These are phyloP conservation scores for Bhutanitis thaidina DNA, from an alignment of 2,888 invertebrate species.

Conservation along the genomic window DNA sequence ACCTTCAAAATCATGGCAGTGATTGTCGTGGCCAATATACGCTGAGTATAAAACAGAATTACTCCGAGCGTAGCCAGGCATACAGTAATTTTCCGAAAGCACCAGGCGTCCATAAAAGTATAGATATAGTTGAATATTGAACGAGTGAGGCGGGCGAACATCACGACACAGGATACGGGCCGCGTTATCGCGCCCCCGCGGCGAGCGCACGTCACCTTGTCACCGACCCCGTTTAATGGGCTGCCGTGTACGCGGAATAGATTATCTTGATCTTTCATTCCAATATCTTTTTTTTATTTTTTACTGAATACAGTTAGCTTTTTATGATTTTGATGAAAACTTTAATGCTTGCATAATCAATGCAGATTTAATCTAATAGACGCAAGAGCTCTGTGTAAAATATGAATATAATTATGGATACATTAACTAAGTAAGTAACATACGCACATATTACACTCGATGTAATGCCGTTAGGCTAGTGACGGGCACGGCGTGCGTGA, in stretches of 20 bases:
- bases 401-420: no score
- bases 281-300: no score
- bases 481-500: neutral
- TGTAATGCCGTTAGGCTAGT: neutral
- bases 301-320: no score
- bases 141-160: conserved; percentile 53
- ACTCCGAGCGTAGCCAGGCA: conserved; percentile 13
- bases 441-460: neutral
- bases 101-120: conserved; percentile 55
- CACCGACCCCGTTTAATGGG: conserved; percentile 75
- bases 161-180: conserved; percentile 62
- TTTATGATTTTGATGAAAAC: no score
- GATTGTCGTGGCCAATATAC: neutral
- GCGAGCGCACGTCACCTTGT: conserved; percentile 70
- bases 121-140: conserved; percentile 51
- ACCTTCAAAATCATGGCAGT: neutral
- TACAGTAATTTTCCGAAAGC: conserved; percentile 40
- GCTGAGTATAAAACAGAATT: neutral
- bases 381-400: no score
- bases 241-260: conserved; percentile 53
- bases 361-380: no score
- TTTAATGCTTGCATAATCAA: no score
- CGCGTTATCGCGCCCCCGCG: conserved; percentile 66
- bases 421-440: no score
- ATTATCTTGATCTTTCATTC: conserved; percentile 50